Percentiles rank a stretch among this genome's conserved stretches.
Evolutionary conservation across 2,797 vertebrate genomes (phyloP).

Genomic region (Artibeus lituratus): DNA sequence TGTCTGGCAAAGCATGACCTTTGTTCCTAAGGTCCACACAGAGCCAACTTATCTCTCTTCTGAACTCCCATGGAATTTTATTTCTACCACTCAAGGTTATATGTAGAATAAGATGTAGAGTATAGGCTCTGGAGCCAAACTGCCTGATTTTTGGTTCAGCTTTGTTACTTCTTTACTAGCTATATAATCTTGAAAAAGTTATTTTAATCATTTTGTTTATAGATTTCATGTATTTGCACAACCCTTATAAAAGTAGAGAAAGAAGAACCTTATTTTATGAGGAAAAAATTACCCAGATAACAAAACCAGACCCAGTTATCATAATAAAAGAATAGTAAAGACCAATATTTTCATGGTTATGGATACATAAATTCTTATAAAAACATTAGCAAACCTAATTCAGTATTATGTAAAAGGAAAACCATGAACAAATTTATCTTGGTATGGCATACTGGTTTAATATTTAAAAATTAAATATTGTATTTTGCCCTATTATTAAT

Average conservation of each 20-base stretch:
- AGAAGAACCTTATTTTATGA: background rate
- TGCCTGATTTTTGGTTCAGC: background rate
- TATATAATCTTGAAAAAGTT: background rate
- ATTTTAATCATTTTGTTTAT: background rate
- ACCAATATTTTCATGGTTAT: background rate
- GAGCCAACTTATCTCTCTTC: background rate
- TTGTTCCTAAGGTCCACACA: slow-evolving; percentile 39
- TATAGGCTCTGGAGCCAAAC: background rate
- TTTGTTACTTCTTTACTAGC: background rate
- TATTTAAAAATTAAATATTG: background rate
- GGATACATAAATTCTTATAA: background rate
- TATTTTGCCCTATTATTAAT: background rate
- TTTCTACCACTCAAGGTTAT: background rate
- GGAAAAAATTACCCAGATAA: background rate
- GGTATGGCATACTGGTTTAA: background rate
- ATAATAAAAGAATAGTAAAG: background rate
- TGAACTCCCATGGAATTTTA: background rate
- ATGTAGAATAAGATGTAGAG: background rate
- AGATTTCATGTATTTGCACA: background rate
- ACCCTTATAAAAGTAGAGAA: background rate
- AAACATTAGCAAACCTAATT: background rate
- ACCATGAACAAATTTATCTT: background rate
- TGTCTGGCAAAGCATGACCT: background rate
- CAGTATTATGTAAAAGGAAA: background rate
- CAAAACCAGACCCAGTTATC: background rate